Evolutionary conservation across 2,888 invertebrate species (phyloP).

Genomic region (Digitonthophagus gazella): DNA sequence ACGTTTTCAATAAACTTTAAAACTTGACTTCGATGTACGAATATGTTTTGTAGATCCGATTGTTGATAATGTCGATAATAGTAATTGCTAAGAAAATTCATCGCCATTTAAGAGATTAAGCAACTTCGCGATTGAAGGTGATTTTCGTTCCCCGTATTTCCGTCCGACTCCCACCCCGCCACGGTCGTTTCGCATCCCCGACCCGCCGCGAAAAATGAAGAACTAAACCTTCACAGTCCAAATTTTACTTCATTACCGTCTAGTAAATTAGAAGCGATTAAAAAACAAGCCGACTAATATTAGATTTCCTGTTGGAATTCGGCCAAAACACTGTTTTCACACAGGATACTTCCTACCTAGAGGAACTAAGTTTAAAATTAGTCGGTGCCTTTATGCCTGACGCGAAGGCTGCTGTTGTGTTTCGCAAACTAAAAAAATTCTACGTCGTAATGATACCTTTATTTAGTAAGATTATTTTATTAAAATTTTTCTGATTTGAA

Average conservation of each 20-base stretch:
- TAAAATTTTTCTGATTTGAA: neutral
- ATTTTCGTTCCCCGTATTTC: neutral
- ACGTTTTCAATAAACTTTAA: too few species aligned
- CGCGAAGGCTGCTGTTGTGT: neutral
- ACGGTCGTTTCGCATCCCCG: neutral
- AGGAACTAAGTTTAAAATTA: constrained; percentile 47
- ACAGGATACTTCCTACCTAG: constrained; percentile 45
- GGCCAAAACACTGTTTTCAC: constrained; percentile 45
- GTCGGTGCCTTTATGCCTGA: constrained; percentile 9
- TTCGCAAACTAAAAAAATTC: constrained; percentile 4
- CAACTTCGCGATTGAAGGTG: neutral
- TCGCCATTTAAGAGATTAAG: too few species aligned
- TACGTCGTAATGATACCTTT: constrained; percentile 1
- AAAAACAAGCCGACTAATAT: constrained; percentile 48
- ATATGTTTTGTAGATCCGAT: too few species aligned
- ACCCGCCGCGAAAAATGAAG: neutral
- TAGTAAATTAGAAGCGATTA: constrained; percentile 42
- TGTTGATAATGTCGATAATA: too few species aligned
- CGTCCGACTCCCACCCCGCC: neutral
- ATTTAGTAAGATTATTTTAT: neutral
- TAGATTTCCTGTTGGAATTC: constrained; percentile 50
- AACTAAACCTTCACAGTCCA: neutral
- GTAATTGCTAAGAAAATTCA: too few species aligned
- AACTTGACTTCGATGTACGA: too few species aligned
- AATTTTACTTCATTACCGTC: neutral